Percentiles rank a stretch among this genome's conserved stretches.
These are phyloP conservation scores for Tamias sibiricus DNA, from an alignment of 2,113 vertebrate species.

Conservation along the genomic window DNA sequence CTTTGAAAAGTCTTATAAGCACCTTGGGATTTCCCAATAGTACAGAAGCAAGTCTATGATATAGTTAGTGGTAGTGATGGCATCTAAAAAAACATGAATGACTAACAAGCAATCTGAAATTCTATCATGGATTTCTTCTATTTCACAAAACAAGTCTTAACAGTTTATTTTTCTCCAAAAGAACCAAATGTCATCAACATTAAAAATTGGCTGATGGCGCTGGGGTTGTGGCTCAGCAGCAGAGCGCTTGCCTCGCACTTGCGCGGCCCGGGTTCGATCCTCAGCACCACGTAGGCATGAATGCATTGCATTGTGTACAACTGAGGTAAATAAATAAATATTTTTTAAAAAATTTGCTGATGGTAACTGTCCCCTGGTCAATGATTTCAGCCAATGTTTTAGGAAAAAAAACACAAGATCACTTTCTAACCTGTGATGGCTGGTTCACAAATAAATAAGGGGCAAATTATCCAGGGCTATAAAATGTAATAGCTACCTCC, in stretches of 20 bases:
- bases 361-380: neutral
- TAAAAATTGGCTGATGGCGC: constrained; percentile 16
- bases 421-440: neutral
- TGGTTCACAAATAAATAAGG: constrained; percentile 29
- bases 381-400: neutral
- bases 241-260: too few species aligned
- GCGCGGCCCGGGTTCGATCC: too few species aligned
- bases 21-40: neutral
- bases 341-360: constrained; percentile 23
- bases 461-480: neutral
- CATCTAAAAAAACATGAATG: neutral
- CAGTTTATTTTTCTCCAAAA: neutral
- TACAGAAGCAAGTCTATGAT: constrained; percentile 3
- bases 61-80: neutral
- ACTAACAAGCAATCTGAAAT: neutral
- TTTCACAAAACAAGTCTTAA: constrained; percentile 1
- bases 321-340: too few species aligned
- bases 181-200: neutral
- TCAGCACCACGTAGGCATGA: too few species aligned
- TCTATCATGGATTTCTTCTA: neutral
- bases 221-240: too few species aligned
- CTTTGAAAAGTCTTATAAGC: neutral
- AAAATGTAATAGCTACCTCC: neutral
- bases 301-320: too few species aligned
- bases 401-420: neutral